These are phyloP conservation scores for Aleiodes testaceus DNA, from an alignment of 2,888 invertebrate genomes.

Conservation along the genomic window DNA sequence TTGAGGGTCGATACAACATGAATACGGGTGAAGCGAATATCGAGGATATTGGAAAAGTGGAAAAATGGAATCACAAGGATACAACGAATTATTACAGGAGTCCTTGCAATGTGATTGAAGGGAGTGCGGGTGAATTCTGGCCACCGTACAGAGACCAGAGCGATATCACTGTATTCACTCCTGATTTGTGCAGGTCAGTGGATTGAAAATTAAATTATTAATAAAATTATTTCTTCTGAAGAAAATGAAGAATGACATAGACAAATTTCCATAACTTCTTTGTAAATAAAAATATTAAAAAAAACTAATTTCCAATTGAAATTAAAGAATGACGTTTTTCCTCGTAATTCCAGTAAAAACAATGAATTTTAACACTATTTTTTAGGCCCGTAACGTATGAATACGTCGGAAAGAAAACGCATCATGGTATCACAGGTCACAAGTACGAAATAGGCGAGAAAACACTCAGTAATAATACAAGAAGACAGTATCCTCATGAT, in stretches of 20 bases:
- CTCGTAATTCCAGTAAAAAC: too few species aligned
- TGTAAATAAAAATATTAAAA: too few species aligned
- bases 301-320: too few species aligned
- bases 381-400: conserved; percentile 61
- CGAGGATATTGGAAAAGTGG: conserved; percentile 79
- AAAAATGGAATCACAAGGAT: conserved; percentile 82
- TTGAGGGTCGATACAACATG: conserved; percentile 86
- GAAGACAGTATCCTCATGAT: conserved; percentile 65
- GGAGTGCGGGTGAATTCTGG: conserved; percentile 88
- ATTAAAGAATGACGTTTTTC: too few species aligned
- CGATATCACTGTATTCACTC: conserved; percentile 79
- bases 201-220: neutral
- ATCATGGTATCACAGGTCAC: conserved; percentile 79
- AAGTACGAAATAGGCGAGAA: conserved; percentile 80
- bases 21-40: conserved; percentile 80
- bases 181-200: conserved; percentile 82
- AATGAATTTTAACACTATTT: neutral
- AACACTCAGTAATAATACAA: conserved; percentile 74
- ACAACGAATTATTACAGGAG: conserved; percentile 75
- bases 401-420: conserved; percentile 76
- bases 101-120: conserved; percentile 78
- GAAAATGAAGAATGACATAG: too few species aligned
- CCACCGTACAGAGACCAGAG: conserved; percentile 79
- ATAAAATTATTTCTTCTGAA: too few species aligned
- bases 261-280: too few species aligned